These are phyloP conservation scores for Clostera curtula DNA, from an alignment of 2,888 invertebrate genomes.

Conservation along the genomic window DNA sequence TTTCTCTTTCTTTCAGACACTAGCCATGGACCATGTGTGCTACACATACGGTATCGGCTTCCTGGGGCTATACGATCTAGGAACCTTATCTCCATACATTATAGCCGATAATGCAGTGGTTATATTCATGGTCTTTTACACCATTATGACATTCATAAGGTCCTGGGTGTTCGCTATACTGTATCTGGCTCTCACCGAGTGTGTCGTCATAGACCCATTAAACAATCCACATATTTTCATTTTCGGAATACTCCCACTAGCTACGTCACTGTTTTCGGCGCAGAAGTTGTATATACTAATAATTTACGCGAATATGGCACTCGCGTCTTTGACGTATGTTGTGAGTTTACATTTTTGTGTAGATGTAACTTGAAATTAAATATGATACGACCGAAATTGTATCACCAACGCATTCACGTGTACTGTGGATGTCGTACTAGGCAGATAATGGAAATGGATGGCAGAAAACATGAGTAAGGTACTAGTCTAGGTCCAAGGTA, in stretches of 20 bases:
- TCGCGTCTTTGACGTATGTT: conserved; percentile 29
- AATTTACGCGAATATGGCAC: conserved; percentile 37
- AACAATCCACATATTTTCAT: conserved; percentile 36
- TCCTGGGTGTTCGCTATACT: conserved; percentile 40
- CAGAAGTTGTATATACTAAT: conserved; percentile 40
- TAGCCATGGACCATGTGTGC: conserved; percentile 26
- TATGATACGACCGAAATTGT: too few species aligned
- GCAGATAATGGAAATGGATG: too few species aligned
- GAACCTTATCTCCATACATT: conserved; percentile 39
- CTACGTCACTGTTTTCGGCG: conserved; percentile 40
- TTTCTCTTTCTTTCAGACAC: conserved; percentile 34
- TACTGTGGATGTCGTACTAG: too few species aligned
- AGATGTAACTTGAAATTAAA: too few species aligned
- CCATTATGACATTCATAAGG: conserved; percentile 33
- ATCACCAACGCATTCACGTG: too few species aligned
- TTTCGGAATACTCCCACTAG: conserved; percentile 41
- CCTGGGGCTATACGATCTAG: conserved; percentile 48
- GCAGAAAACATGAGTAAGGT: too few species aligned
- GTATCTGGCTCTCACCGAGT: conserved; percentile 28
- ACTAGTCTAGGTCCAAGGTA: conserved; percentile 4
- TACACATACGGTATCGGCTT: conserved; percentile 46
- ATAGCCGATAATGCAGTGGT: conserved; percentile 51
- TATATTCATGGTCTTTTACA: conserved; percentile 37
- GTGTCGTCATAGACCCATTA: conserved; percentile 27
- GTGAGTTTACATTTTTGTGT: too few species aligned